Evolutionary conservation across 2,113 vertebrate genomes (phyloP).

Genomic region (Albula glossodonta): DNA sequence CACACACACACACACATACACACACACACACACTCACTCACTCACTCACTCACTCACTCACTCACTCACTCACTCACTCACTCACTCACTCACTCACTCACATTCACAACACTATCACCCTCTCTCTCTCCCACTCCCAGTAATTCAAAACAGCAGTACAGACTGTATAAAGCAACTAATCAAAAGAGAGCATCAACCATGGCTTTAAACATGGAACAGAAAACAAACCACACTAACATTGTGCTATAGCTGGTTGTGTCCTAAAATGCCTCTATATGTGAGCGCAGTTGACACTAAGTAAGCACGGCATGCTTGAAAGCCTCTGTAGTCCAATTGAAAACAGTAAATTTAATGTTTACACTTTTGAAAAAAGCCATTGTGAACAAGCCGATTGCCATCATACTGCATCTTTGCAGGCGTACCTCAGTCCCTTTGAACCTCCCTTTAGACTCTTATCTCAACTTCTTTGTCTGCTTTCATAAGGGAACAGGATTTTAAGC

Average conservation of each 20-base stretch:
- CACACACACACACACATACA: no score
- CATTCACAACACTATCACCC: no score
- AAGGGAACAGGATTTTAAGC: neutral
- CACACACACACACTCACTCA: no score
- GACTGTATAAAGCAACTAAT: no score
- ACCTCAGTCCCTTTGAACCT: neutral
- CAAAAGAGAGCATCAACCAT: no score
- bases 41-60: no score
- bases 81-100: no score
- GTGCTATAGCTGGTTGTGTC: neutral
- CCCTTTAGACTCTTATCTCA: neutral
- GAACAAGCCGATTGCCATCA: neutral
- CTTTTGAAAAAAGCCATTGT: no score
- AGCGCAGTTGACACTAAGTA: neutral
- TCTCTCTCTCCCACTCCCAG: no score
- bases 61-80: no score
- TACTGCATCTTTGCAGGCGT: neutral
- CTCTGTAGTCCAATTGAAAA: neutral
- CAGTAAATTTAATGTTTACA: neutral
- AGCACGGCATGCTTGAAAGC: neutral
- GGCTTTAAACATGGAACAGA: no score
- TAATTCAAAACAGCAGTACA: no score
- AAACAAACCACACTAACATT: neutral
- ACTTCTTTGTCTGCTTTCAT: neutral
- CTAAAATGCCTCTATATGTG: neutral